phyloP scores from a whole-genome alignment of 1,140 invertebrate species.

The Laodelphax striatellus region DNA sequence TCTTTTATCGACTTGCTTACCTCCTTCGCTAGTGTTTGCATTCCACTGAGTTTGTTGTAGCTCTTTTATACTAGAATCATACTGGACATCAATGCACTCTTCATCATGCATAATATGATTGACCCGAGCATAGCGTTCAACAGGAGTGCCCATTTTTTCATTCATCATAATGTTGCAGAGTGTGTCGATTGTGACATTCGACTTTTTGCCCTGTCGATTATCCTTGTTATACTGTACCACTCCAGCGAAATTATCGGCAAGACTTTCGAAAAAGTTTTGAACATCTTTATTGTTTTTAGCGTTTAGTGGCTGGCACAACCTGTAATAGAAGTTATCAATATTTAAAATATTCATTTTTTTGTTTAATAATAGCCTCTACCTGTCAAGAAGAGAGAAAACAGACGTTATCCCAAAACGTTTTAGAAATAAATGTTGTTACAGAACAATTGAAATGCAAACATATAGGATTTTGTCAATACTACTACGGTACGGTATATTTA shows the following conservation, averaged over 20 bases:
- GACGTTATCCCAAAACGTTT: no score
- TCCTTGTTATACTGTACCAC: slow-evolving; percentile 94
- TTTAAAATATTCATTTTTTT: no score
- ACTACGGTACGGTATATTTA: no score
- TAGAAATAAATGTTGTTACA: no score
- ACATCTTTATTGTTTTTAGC: slow-evolving; percentile 54
- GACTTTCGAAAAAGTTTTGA: slow-evolving; percentile 61
- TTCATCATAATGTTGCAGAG: slow-evolving; percentile 65
- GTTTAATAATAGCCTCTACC: no score
- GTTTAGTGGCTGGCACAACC: slow-evolving; percentile 66
- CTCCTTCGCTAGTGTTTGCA: slow-evolving; percentile 44
- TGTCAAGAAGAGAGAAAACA: no score
- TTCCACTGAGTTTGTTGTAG: slow-evolving; percentile 59
- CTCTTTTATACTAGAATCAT: slow-evolving; percentile 62
- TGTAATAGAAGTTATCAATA: slow-evolving; percentile 33
- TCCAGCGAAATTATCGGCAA: slow-evolving; percentile 75
- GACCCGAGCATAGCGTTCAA: slow-evolving; percentile 59
- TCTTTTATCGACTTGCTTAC: no score
- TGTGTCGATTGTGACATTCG: slow-evolving; percentile 67
- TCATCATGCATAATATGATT: slow-evolving; percentile 57
- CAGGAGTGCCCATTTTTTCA: slow-evolving; percentile 39
- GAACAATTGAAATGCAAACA: no score
- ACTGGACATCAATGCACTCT: slow-evolving; percentile 74
- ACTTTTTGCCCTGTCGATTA: slow-evolving; percentile 48
- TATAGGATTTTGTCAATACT: no score